Evolutionary conservation across 2,888 invertebrate species (phyloP).

Genomic region (Pterostichus madidus): DNA sequence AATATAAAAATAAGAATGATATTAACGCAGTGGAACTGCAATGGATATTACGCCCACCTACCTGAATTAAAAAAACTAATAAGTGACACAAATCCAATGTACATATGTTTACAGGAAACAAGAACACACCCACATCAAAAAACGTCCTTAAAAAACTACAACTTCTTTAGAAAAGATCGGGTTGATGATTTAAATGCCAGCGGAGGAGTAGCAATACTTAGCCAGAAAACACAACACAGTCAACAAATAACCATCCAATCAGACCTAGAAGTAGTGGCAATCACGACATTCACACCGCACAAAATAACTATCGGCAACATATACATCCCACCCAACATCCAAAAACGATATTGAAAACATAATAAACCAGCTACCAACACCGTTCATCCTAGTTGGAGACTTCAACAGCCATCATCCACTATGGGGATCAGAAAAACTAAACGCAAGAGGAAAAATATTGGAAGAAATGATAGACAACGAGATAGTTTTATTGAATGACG

Average conservation of each 20-base stretch:
- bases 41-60: no score
- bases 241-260: slow-evolving; percentile 10
- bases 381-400: neutral
- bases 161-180: no score
- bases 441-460: slow-evolving; percentile 8
- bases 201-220: slow-evolving; percentile 21
- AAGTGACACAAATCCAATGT: no score
- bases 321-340: slow-evolving; percentile 30
- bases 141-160: no score
- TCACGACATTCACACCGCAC: slow-evolving; percentile 11
- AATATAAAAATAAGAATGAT: no score
- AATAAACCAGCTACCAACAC: slow-evolving; percentile 13
- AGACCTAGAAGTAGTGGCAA: slow-evolving; percentile 37
- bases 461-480: neutral
- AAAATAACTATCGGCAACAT: slow-evolving; percentile 36
- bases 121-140: no score
- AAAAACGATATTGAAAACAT: neutral
- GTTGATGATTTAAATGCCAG: slow-evolving; percentile 11
- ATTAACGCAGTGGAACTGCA: no score
- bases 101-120: no score
- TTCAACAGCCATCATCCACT: slow-evolving; percentile 8
- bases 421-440: slow-evolving; percentile 13
- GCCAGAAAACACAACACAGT: neutral
- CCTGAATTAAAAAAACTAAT: no score
- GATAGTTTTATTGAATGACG: slow-evolving; percentile 22